phyloP scores from a whole-genome alignment of 2,797 vertebrate genomes.

The Epinephelus coioides region DNA sequence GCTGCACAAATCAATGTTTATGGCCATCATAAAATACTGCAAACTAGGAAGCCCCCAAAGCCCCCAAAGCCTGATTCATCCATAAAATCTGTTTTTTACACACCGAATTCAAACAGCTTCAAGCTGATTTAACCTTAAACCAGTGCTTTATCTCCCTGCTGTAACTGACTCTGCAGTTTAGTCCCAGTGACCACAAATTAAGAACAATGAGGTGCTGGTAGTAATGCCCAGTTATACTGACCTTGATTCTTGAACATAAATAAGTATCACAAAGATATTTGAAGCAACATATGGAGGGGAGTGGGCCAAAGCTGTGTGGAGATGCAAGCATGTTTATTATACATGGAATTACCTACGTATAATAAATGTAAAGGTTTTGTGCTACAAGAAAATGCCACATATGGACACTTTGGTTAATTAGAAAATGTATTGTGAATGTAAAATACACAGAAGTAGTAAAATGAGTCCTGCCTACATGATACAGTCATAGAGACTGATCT shows the following conservation, averaged over 20 bases:
- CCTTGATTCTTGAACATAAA: slow-evolving; percentile 18
- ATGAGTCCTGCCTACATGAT: not conserved
- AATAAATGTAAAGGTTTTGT: not conserved
- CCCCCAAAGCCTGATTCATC: slow-evolving; percentile 63
- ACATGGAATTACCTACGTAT: not conserved
- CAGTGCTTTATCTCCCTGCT: slow-evolving; percentile 3
- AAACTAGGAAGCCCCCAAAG: slow-evolving; percentile 65
- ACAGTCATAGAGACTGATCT: not conserved
- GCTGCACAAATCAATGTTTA: slow-evolving; percentile 86
- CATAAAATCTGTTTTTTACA: slow-evolving; percentile 61
- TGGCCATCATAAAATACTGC: slow-evolving; percentile 79
- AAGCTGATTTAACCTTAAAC: slow-evolving; percentile 51
- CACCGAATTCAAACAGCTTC: slow-evolving; percentile 9
- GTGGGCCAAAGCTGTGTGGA: not conserved
- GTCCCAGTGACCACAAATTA: not conserved
- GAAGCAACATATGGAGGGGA: not conserved
- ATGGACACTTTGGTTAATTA: not conserved
- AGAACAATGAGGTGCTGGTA: slow-evolving; percentile 8
- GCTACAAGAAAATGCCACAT: not conserved
- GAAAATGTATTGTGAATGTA: not conserved
- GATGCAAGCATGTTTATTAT: not conserved
- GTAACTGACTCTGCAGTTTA: slow-evolving; percentile 23
- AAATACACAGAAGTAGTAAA: not conserved
- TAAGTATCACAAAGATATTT: slow-evolving; percentile 8
- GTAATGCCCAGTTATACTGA: slow-evolving; percentile 18